These are phyloP conservation scores for Cyclophora punctaria DNA, from an alignment of 2,888 invertebrate species.

Conservation along the genomic window DNA sequence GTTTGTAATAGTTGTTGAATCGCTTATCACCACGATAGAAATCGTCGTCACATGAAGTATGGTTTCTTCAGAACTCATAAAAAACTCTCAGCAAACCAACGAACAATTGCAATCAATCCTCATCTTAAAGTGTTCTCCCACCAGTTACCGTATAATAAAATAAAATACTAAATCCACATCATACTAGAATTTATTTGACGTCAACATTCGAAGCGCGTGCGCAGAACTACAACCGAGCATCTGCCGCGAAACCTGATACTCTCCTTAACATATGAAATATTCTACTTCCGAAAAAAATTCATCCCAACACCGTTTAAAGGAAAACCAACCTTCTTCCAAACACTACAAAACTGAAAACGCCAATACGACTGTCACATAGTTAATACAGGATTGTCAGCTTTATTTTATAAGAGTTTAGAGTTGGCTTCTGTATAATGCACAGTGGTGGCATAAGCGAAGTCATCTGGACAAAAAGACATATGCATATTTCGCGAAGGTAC, in stretches of 20 bases:
- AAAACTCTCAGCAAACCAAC: too few species aligned
- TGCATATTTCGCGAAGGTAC: constrained; percentile 54
- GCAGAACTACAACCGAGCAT: constrained; percentile 46
- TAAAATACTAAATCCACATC: constrained; percentile 7
- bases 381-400: constrained; percentile 5
- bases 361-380: too few species aligned
- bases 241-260: constrained; percentile 69
- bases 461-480: constrained; percentile 61
- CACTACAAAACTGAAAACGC: too few species aligned
- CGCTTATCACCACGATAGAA: too few species aligned
- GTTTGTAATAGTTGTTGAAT: too few species aligned
- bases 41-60: too few species aligned
- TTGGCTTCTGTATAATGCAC: constrained; percentile 11
- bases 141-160: too few species aligned
- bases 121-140: too few species aligned
- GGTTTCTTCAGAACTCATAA: too few species aligned
- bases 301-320: constrained; percentile 12
- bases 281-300: constrained; percentile 57
- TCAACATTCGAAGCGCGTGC: constrained; percentile 46
- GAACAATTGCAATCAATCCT: too few species aligned
- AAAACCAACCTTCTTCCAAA: constrained; percentile 24
- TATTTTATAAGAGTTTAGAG: constrained; percentile 8
- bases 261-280: constrained; percentile 64
- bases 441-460: constrained; percentile 33
- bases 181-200: constrained; percentile 23